phyloP scores from a whole-genome alignment of 2,888 invertebrate species.

The Drosophila gaucha region DNA sequence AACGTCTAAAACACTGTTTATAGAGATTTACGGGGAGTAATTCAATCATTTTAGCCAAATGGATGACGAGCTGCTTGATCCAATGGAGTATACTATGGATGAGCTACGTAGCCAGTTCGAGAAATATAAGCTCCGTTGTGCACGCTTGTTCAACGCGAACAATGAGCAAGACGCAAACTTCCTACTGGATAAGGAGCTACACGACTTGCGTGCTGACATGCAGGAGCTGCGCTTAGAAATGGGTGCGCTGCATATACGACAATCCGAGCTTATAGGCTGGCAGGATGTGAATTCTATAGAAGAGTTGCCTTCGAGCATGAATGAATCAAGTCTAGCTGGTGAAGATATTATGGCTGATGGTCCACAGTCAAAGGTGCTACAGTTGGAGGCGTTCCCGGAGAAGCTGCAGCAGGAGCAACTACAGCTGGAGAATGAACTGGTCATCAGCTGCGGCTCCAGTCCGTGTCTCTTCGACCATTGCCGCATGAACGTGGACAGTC shows the following conservation, averaged over 20 bases:
- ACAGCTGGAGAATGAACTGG: background rate
- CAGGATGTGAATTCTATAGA: conserved; percentile 44
- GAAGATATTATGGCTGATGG: background rate
- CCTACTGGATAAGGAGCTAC: conserved; percentile 6
- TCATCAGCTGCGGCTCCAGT: conserved; percentile 29
- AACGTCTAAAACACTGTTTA: background rate
- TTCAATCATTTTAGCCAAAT: background rate
- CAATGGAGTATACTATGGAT: conserved; percentile 30
- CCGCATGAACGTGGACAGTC: conserved; percentile 45
- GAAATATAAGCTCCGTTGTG: conserved; percentile 3
- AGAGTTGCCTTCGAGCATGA: background rate
- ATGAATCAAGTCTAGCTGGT: background rate
- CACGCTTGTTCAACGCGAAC: background rate
- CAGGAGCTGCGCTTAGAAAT: conserved; percentile 7
- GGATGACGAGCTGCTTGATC: conserved; percentile 8
- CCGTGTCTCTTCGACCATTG: conserved; percentile 51
- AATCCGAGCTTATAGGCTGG: conserved; percentile 12
- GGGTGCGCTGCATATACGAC: conserved; percentile 8
- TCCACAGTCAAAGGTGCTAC: background rate
- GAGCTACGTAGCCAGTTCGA: conserved; percentile 38
- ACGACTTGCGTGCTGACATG: conserved; percentile 19
- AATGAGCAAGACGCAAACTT: conserved; percentile 4
- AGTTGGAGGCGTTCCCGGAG: background rate
- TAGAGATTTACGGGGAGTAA: background rate
- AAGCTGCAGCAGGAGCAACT: background rate